Conservation (phyloP, 1,140 invertebrate genomes). For the Drosophila tristis region DNA sequence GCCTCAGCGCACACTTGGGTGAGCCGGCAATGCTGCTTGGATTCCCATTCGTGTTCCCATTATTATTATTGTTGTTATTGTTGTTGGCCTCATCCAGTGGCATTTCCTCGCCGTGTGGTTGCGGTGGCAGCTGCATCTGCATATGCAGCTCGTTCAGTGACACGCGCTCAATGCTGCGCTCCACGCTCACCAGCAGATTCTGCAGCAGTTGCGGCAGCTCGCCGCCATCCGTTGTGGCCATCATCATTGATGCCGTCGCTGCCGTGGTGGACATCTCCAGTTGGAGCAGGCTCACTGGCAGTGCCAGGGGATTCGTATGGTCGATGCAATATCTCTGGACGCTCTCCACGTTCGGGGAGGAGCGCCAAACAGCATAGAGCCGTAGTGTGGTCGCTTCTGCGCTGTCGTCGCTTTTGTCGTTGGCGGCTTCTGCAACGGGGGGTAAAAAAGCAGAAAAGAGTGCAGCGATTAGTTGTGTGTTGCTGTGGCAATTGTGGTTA, state of each 20-base stretch:
- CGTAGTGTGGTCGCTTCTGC: slow-evolving; percentile 51
- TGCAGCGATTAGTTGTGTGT: not conserved
- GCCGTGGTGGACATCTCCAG: slow-evolving; percentile 69
- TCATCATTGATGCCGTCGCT: slow-evolving; percentile 50
- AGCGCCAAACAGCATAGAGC: slow-evolving; percentile 81
- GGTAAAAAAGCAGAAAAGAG: not conserved
- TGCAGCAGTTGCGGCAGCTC: slow-evolving; percentile 87
- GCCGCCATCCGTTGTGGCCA: slow-evolving; percentile 53
- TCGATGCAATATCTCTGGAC: slow-evolving; percentile 66
- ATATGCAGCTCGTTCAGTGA: slow-evolving; percentile 88
- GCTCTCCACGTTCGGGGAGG: slow-evolving; percentile 56
- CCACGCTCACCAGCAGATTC: slow-evolving; percentile 87
- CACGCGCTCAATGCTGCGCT: slow-evolving; percentile 88
- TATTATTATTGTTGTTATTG: slow-evolving; percentile 37
- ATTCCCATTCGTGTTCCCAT: slow-evolving; percentile 33
- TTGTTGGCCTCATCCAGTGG: slow-evolving; percentile 64
- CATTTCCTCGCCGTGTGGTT: slow-evolving; percentile 29
- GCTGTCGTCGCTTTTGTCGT: slow-evolving; percentile 42
- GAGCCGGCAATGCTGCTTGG: slow-evolving; percentile 56
- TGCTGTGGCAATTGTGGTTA: no score
- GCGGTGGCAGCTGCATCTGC: slow-evolving; percentile 85
- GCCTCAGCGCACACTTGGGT: slow-evolving; percentile 80
- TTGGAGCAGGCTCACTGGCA: slow-evolving; percentile 65
- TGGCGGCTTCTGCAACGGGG: slow-evolving; percentile 24
- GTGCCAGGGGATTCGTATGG: slow-evolving; percentile 50